phyloP scores from a whole-genome alignment of 2,113 vertebrate genomes.

The Narcine bancroftii region DNA sequence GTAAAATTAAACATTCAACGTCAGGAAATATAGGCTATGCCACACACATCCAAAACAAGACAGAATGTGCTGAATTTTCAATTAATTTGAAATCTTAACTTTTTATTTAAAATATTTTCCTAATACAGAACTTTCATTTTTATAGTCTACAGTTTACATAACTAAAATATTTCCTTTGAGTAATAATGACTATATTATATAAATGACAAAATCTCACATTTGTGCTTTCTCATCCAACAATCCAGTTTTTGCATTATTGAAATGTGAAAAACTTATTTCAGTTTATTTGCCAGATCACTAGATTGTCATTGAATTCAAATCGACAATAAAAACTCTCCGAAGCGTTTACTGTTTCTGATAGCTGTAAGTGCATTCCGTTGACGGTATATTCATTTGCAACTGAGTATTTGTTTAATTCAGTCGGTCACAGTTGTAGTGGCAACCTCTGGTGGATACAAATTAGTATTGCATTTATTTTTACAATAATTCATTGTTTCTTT shows the following conservation, averaged over 20 bases:
- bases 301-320: background rate
- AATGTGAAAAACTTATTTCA: background rate
- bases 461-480: background rate
- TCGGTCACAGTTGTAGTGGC: background rate
- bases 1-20: too few relatives aligned
- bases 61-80: too few relatives aligned
- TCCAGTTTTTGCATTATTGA: background rate
- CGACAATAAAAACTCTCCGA: background rate
- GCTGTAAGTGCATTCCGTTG: background rate
- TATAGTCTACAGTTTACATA: background rate
- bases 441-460: background rate
- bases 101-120: slow-evolving; percentile 31
- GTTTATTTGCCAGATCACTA: background rate
- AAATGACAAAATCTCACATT: background rate
- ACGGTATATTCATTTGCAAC: background rate
- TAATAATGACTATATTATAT: background rate
- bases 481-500: background rate
- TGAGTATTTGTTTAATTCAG: background rate
- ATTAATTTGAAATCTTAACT: background rate
- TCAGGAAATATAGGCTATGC: too few relatives aligned
- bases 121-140: slow-evolving; percentile 5
- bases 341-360: background rate
- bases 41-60: background rate
- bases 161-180: slow-evolving; percentile 31
- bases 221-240: slow-evolving; percentile 10